Evolutionary conservation across 2,888 invertebrate species (phyloP).

Genomic region (Horisme vitalbata): DNA sequence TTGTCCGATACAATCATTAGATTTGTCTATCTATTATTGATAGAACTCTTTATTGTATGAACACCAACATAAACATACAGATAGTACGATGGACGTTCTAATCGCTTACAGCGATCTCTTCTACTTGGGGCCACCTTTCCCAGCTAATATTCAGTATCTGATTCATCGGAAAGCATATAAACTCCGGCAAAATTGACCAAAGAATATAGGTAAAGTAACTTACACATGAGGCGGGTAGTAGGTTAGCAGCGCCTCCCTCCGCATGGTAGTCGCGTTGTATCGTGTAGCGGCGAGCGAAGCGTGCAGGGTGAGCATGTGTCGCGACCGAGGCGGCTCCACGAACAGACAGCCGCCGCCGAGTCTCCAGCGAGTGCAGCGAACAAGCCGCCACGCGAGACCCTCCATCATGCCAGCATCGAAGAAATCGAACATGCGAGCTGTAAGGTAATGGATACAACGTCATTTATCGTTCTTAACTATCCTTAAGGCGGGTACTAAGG

Average conservation of each 20-base stretch:
- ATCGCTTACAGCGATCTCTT: too few species aligned
- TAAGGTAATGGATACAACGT: conserved; percentile 42
- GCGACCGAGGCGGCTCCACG: conserved; percentile 54
- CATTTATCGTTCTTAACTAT: too few species aligned
- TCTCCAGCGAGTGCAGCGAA: conserved; percentile 85
- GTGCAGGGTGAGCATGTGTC: conserved; percentile 86
- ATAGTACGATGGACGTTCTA: too few species aligned
- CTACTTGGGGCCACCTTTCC: too few species aligned
- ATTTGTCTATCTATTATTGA: too few species aligned
- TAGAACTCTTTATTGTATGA: too few species aligned
- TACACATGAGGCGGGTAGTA: conserved; percentile 95
- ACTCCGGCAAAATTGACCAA: too few species aligned
- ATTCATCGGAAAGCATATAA: too few species aligned
- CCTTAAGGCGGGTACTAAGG: too few species aligned
- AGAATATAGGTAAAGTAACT: conserved; percentile 66
- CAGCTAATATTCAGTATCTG: too few species aligned
- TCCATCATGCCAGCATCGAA: conserved; percentile 97
- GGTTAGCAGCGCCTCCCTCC: conserved; percentile 88
- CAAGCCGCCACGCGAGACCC: conserved; percentile 91
- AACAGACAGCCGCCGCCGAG: conserved; percentile 76
- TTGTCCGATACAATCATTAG: too few species aligned
- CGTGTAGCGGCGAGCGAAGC: conserved; percentile 73
- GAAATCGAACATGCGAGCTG: conserved; percentile 96
- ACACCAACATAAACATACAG: too few species aligned
- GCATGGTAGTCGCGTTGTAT: conserved; percentile 75